Base-by-base conservation (phyloP, 2,888 invertebrate genomes). In the Dasypogon diadema region DNA sequence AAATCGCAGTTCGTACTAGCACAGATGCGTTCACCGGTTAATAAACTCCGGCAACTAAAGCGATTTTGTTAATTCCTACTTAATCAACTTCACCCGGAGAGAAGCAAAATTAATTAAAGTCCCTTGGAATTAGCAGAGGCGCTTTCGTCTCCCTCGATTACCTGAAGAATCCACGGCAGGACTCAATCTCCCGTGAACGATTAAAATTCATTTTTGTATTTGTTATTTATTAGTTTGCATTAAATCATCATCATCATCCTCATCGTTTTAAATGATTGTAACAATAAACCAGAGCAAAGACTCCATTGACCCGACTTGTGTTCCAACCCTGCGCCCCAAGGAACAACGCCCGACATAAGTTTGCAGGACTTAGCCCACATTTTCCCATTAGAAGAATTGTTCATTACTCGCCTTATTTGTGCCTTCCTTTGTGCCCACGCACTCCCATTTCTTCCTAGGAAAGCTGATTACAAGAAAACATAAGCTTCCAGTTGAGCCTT, bases 401-500 rank as follows among this genome's bases (percentile, higher is more conserved):
- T 56, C 56, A 56, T 56, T 26, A 56, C 56, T 24, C 14, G 16
- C 26, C 26, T 56, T 18, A 24, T 24, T 30, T 30, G 24, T 56
- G 56, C 30, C 18, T 56, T 24, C 56, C 24, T 22, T 56, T 56
- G 56, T 56, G 26, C 30, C 56, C 56, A 26, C 30, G 24, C 30
- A 56, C 56, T 6, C 16, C 51, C 12, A 51, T 51, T 56, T 30
- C 14, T 26, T 24, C n/a, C 55, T n/a, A 56, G 56, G 56, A 56
- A 56, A 56, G 56, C 56, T 56, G 56, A 56, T 56, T 56, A 56
- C 56, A 16, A 18, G 30, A 26, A 56, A 56, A 56, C 56, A 56
- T 56, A 56, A 56, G 56, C 56, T 26, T 30, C 30, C 14, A 51
- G 24, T 26, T 56, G 56, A 24, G 30, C 30, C 30, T 24, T 30